phyloP scores from a whole-genome alignment of 1,140 invertebrate species.

The Magallana angulata region DNA sequence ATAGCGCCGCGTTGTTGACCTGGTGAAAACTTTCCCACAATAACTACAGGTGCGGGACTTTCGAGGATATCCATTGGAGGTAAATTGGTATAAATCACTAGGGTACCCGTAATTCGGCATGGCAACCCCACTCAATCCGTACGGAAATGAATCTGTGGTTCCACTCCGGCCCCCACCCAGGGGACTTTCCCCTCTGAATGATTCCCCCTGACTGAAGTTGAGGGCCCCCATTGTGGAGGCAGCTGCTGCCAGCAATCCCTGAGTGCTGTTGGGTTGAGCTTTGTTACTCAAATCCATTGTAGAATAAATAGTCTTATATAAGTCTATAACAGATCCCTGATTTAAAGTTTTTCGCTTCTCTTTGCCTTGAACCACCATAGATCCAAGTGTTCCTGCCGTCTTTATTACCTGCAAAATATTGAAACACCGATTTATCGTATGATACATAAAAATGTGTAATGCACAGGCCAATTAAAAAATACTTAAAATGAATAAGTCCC shows the following conservation, averaged over 20 bases:
- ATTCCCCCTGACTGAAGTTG: conserved; percentile 26
- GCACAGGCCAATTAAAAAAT: not conserved
- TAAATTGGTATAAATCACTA: conserved; percentile 74
- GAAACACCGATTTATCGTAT: not conserved
- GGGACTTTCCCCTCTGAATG: conserved; percentile 17
- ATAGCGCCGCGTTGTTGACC: conserved; percentile 75
- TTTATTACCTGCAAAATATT: conserved; percentile 29
- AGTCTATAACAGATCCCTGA: conserved; percentile 29
- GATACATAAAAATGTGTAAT: not conserved
- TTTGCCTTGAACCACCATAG: conserved; percentile 27
- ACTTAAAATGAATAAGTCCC: conserved; percentile 12
- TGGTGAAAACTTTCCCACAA: conserved; percentile 75
- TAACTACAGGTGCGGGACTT: conserved; percentile 76
- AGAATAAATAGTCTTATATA: conserved; percentile 22
- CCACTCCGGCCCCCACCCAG: not conserved
- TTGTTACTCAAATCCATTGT: conserved; percentile 36
- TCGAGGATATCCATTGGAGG: conserved; percentile 73
- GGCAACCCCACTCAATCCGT: conserved; percentile 73
- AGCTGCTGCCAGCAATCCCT: conserved; percentile 16
- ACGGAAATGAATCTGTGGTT: conserved; percentile 69
- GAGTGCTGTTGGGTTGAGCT: not conserved
- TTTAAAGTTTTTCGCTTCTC: conserved; percentile 17
- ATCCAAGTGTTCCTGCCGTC: not conserved
- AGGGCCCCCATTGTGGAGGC: conserved; percentile 9
- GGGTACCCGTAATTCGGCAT: conserved; percentile 75